Percentiles rank a stretch among this genome's conserved stretches.
Evolutionary conservation across 2,113 vertebrate genomes (phyloP).

Genomic region (Scopus umbretta): DNA sequence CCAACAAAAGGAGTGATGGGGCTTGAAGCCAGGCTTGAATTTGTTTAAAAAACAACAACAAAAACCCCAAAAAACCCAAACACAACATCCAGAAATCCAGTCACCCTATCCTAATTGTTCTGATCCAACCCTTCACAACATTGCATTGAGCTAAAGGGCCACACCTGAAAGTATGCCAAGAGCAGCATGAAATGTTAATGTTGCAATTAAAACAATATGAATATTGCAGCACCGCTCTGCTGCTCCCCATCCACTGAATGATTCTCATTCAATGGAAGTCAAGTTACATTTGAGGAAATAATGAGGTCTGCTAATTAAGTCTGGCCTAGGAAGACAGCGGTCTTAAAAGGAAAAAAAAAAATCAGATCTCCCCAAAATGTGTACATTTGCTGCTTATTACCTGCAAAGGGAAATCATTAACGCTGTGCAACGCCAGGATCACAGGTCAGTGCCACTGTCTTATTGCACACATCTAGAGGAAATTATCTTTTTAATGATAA

Average conservation of each 20-base stretch:
- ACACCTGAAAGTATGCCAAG: conserved; percentile 52
- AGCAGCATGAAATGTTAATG: conserved; percentile 66
- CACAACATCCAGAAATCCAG: neutral
- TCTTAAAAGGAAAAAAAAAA: neutral
- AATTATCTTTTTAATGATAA: conserved; percentile 9
- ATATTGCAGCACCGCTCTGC: conserved; percentile 56
- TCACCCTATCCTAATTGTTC: conserved; percentile 4
- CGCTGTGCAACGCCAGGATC: neutral
- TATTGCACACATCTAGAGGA: conserved; percentile 1
- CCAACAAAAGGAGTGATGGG: neutral
- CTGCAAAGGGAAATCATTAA: conserved; percentile 30
- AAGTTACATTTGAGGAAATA: conserved; percentile 56
- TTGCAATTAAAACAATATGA: conserved; percentile 69
- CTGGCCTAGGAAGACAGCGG: conserved; percentile 39
- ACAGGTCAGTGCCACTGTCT: neutral
- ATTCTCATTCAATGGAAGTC: conserved; percentile 56
- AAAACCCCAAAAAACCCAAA: neutral
- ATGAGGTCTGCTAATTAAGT: conserved; percentile 64
- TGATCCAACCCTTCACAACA: conserved; percentile 15
- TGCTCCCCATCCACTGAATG: conserved; percentile 60
- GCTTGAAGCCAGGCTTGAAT: neutral
- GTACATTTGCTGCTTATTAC: conserved; percentile 35
- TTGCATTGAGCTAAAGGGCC: conserved; percentile 8
- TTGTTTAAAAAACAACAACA: neutral
- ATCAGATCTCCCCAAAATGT: conserved; percentile 8